Conservation (phyloP, 2,797 vertebrate genomes). For the Chrosomus eos region DNA sequence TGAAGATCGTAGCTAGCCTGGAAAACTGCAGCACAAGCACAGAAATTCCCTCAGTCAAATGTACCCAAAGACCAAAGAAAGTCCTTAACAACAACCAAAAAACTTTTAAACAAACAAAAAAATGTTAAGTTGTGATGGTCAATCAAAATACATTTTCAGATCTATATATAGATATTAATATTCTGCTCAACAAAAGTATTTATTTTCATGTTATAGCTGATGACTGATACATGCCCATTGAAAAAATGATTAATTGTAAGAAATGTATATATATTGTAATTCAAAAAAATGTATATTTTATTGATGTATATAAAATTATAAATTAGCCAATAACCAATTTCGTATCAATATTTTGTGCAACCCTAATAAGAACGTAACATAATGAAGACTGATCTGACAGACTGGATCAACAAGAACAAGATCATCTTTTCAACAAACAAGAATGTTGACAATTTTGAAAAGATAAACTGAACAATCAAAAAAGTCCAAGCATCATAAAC, state of each 20-base stretch:
- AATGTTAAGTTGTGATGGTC: too few species aligned
- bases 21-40: background rate
- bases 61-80: background rate
- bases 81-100: background rate
- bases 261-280: too few species aligned
- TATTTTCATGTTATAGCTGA: too few species aligned
- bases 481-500: slow-evolving; percentile 27
- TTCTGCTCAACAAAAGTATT: background rate
- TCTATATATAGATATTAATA: background rate
- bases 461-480: slow-evolving; percentile 3
- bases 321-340: background rate
- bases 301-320: too few species aligned
- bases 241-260: too few species aligned
- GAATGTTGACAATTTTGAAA: background rate
- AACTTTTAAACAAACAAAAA: background rate
- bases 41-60: background rate
- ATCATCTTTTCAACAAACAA: background rate
- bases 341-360: background rate
- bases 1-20: background rate
- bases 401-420: background rate
- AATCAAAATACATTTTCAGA: background rate
- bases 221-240: too few species aligned
- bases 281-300: too few species aligned
- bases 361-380: background rate
- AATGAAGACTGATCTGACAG: background rate